A percentile compares a stretch with the other conserved stretches of the same genome.
These are phyloP conservation scores for Cyprinodon variegatus DNA, from an alignment of 2,113 vertebrate species.

Conservation along the genomic window DNA sequence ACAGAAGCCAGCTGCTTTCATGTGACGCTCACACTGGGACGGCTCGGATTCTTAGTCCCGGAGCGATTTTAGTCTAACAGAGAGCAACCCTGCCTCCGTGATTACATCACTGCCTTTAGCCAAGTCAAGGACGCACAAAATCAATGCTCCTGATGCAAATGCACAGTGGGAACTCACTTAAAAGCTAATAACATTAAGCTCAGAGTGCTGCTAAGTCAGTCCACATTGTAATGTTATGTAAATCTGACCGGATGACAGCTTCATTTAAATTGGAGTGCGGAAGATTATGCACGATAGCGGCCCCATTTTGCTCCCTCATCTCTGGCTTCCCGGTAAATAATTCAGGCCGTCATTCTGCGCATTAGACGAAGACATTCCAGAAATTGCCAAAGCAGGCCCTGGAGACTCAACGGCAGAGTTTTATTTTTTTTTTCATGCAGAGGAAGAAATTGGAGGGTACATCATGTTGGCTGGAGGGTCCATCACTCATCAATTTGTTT, in stretches of 20 bases:
- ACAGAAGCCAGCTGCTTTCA: constrained; percentile 26
- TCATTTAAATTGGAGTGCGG: constrained; percentile 68
- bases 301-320: constrained; percentile 62
- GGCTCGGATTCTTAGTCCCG: constrained; percentile 42
- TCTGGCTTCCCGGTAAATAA: constrained; percentile 71
- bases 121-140: constrained; percentile 71
- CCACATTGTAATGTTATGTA: constrained; percentile 80
- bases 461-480: constrained; percentile 72
- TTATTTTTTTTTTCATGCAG: constrained; percentile 44
- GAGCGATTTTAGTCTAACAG: constrained; percentile 33
- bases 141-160: constrained; percentile 72
- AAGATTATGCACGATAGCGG: constrained; percentile 72
- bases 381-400: constrained; percentile 64
- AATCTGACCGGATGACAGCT: constrained; percentile 78
- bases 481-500: constrained; percentile 82
- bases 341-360: constrained; percentile 68
- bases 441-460: constrained; percentile 66
- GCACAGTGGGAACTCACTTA: constrained; percentile 73
- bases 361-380: constrained; percentile 69
- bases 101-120: constrained; percentile 75
- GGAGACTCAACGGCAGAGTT: constrained; percentile 58
- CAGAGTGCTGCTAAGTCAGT: constrained; percentile 56
- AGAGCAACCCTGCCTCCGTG: constrained; percentile 69
- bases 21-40: constrained; percentile 10
- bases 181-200: constrained; percentile 77